Conservation (phyloP, 2,797 vertebrate species). For the Clarias pachynema region DNA sequence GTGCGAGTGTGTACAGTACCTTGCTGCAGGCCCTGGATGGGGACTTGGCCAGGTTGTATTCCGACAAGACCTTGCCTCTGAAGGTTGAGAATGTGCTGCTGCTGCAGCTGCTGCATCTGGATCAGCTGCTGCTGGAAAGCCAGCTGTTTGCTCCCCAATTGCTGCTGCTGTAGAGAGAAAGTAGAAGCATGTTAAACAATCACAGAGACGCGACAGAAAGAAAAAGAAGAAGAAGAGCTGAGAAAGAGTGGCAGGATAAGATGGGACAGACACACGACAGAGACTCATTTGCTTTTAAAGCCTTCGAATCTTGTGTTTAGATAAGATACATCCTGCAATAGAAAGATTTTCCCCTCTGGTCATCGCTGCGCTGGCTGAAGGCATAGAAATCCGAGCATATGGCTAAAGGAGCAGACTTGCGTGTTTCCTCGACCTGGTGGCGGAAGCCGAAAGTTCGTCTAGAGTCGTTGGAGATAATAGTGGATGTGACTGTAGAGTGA, state of each 20-base stretch:
- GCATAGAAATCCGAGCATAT: constrained; percentile 38
- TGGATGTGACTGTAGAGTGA: constrained; percentile 33
- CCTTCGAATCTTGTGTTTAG: constrained; percentile 52
- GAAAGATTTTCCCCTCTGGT: constrained; percentile 49
- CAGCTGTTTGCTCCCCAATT: constrained; percentile 95
- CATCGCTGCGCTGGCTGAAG: constrained; percentile 51
- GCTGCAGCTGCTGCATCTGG: constrained; percentile 99
- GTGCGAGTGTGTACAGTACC: constrained; percentile 80
- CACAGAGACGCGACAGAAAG: constrained; percentile 12
- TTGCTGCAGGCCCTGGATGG: constrained; percentile 94
- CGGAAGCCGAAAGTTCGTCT: neutral
- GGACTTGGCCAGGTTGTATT: constrained; percentile 86
- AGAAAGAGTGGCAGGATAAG: constrained; percentile 64
- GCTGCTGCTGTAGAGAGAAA: constrained; percentile 67
- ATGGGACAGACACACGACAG: constrained; percentile 53
- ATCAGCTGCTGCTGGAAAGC: constrained; percentile 99
- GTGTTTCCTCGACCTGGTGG: neutral
- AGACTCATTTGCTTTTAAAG: constrained; percentile 53
- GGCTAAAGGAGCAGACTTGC: constrained; percentile 10
- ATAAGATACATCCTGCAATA: constrained; percentile 58
- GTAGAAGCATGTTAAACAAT: constrained; percentile 35
- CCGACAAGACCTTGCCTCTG: constrained; percentile 96
- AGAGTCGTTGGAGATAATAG: constrained; percentile 45
- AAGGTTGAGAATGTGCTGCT: constrained; percentile 97
- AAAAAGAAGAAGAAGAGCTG: neutral